phyloP scores from a whole-genome alignment of 2,797 vertebrate species.

The Anguilla megastoma region DNA sequence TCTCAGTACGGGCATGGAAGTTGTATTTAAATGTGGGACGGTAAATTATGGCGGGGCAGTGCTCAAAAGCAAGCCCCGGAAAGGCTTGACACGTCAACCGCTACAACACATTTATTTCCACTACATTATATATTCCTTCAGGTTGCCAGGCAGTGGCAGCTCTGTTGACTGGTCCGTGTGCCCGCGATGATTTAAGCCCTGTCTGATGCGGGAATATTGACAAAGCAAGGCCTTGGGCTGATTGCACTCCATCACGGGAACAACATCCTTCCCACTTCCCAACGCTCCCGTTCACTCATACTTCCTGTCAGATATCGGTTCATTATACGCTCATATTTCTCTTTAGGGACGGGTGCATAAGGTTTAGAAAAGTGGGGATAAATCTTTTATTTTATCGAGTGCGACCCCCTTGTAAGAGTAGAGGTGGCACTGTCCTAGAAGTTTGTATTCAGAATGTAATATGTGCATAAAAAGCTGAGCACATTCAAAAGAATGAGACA shows the following conservation, averaged over 20 bases:
- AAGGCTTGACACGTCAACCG: not conserved
- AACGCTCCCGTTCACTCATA: not conserved
- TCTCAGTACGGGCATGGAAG: not conserved
- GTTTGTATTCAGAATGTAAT: not conserved
- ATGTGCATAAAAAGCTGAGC: not conserved
- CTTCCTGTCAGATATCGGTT: not conserved
- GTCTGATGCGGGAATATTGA: not conserved
- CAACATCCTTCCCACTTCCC: not conserved
- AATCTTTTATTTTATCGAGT: not conserved
- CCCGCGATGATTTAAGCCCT: not conserved
- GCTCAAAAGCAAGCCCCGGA: not conserved
- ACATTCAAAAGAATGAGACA: not conserved
- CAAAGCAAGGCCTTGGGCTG: not conserved
- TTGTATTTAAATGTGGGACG: not conserved
- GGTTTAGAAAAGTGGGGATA: not conserved
- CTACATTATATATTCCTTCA: not conserved
- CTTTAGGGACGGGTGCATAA: not conserved
- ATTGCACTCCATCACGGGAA: not conserved
- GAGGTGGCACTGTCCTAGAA: not conserved
- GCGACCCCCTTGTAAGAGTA: not conserved
- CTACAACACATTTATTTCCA: not conserved
- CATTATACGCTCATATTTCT: not conserved
- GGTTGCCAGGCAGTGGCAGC: not conserved
- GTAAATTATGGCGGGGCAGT: not conserved
- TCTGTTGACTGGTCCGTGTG: not conserved